Conservation (phyloP, 2,113 vertebrate species). For the Ctenomys sociabilis region DNA sequence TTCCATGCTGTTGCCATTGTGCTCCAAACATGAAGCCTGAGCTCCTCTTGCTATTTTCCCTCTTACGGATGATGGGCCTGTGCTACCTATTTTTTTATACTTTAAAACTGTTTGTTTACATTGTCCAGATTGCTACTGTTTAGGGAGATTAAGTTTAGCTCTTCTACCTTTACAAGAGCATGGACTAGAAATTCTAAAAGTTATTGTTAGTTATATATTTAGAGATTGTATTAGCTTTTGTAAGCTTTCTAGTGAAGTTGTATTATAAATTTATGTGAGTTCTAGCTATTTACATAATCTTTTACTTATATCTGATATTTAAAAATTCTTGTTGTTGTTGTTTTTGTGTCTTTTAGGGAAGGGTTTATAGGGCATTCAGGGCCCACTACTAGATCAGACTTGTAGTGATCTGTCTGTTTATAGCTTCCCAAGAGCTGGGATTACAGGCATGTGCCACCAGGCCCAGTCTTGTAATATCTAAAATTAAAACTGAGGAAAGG, state of each 20-base stretch:
- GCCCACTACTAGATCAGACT: too few species aligned
- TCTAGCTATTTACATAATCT: background rate
- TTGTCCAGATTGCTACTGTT: background rate
- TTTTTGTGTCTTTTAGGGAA: too few species aligned
- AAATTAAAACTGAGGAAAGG: background rate
- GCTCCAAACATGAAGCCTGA: background rate
- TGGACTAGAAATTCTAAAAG: background rate
- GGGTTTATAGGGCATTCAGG: too few species aligned
- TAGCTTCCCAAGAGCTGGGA: too few species aligned
- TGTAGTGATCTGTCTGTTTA: too few species aligned
- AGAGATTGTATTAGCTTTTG: background rate
- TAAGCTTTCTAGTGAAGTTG: slow-evolving; percentile 15
- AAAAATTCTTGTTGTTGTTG: too few species aligned
- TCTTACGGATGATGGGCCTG: background rate
- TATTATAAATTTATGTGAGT: background rate
- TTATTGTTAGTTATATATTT: background rate
- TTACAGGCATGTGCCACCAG: too few species aligned
- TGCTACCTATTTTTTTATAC: background rate
- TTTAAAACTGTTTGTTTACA: background rate
- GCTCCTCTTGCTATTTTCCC: background rate
- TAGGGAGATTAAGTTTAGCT: background rate
- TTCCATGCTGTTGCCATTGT: background rate
- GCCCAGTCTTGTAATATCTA: background rate
- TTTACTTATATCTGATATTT: slow-evolving; percentile 7
- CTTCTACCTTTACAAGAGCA: background rate